Evolutionary conservation across 2,113 vertebrate genomes (phyloP).

Genomic region (Neotoma lepida): DNA sequence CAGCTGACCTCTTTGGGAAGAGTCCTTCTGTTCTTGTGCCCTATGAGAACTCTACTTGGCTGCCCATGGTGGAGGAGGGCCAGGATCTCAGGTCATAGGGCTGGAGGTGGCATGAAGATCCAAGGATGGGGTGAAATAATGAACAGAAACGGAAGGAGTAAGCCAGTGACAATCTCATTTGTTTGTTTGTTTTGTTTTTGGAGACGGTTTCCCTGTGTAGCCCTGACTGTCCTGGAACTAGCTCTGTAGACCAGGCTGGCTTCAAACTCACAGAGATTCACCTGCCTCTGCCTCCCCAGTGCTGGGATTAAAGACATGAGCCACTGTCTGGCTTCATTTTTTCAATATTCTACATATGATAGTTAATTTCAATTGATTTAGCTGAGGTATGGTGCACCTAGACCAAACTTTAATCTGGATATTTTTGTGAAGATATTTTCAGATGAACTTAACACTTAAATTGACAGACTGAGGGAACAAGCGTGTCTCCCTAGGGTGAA

Average conservation of each 20-base stretch:
- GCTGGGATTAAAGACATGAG: not conserved
- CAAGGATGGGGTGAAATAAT: too few relatives aligned
- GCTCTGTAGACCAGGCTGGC: not conserved
- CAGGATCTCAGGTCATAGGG: not conserved
- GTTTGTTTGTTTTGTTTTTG: not conserved
- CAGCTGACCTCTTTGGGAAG: not conserved
- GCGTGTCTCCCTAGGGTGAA: not conserved
- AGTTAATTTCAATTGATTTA: not conserved
- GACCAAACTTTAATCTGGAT: not conserved
- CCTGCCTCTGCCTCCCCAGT: not conserved
- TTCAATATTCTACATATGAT: not conserved
- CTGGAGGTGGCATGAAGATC: not conserved
- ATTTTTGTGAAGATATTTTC: not conserved
- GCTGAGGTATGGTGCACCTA: not conserved
- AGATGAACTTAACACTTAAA: not conserved
- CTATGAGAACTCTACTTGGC: not conserved
- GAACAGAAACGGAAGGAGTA: not conserved
- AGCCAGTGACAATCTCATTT: not conserved
- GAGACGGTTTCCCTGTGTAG: not conserved
- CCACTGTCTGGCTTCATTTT: not conserved
- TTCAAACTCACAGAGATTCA: not conserved
- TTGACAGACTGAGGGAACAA: not conserved
- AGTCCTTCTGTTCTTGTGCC: not conserved
- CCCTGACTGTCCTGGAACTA: not conserved
- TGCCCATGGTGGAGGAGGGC: fast-evolving